phyloP scores from a whole-genome alignment of 2,888 invertebrate genomes.

The Anoplius nigerrimus region DNA sequence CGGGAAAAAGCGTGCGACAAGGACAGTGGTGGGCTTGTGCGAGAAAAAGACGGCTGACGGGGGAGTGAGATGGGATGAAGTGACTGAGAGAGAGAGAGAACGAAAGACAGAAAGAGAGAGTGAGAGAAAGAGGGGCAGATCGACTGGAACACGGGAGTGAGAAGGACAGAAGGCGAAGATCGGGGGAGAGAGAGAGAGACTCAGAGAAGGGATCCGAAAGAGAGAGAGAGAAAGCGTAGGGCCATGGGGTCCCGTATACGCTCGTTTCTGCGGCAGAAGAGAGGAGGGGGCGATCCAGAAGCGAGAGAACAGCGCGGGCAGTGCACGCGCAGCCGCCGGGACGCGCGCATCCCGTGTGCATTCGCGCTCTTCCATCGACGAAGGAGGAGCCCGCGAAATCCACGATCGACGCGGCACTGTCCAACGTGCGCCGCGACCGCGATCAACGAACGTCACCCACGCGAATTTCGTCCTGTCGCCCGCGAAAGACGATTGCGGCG shows the following conservation, averaged over 20 bases:
- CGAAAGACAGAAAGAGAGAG: too few relatives aligned
- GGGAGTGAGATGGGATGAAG: slow-evolving; percentile 13
- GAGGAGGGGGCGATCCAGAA: slow-evolving; percentile 22
- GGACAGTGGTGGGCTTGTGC: slow-evolving; percentile 12
- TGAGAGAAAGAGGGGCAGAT: slow-evolving; percentile 17
- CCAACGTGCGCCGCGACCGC: slow-evolving; percentile 64
- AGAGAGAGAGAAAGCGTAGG: slow-evolving; percentile 7
- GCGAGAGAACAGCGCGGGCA: slow-evolving; percentile 53
- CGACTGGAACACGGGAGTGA: too few relatives aligned
- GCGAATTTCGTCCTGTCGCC: too few relatives aligned
- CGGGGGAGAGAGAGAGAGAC: slow-evolving; percentile 6
- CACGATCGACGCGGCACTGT: slow-evolving; percentile 61
- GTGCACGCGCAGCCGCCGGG: slow-evolving; percentile 71
- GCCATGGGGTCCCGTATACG: slow-evolving; percentile 49
- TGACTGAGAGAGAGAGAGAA: too few relatives aligned
- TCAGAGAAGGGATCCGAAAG: background rate
- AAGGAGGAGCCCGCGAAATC: slow-evolving; percentile 62
- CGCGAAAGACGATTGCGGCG: too few relatives aligned
- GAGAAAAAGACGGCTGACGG: slow-evolving; percentile 5
- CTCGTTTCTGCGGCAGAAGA: slow-evolving; percentile 40
- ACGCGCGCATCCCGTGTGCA: slow-evolving; percentile 65
- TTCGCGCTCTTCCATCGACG: slow-evolving; percentile 46
- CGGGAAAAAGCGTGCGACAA: background rate
- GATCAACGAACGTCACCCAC: slow-evolving; percentile 38
- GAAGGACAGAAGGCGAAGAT: background rate